Evolutionary conservation across 2,888 invertebrate species (phyloP).

Genomic region (Smittia aterrima): DNA sequence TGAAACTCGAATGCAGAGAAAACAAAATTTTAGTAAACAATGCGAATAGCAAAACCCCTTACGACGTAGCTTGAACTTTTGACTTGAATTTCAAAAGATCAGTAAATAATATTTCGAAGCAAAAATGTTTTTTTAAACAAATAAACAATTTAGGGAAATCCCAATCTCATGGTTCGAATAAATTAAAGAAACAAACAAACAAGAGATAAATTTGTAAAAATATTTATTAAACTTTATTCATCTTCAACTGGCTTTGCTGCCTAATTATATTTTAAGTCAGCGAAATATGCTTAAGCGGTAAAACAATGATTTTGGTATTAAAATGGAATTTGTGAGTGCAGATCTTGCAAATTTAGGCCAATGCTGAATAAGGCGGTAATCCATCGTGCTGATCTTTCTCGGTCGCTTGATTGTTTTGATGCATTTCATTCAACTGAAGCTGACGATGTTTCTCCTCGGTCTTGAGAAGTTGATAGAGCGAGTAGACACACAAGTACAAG

Average conservation of each 20-base stretch:
- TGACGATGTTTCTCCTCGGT: conserved; percentile 37
- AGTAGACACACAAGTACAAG: conserved; percentile 34
- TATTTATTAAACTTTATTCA: background rate
- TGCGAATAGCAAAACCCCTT: too few relatives aligned
- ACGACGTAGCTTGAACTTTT: too few relatives aligned
- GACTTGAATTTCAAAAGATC: too few relatives aligned
- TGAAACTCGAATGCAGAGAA: background rate
- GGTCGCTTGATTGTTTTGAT: conserved; percentile 27
- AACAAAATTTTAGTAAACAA: too few relatives aligned
- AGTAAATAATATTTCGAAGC: too few relatives aligned
- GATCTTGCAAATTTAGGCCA: conserved; percentile 2
- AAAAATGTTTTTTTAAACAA: too few relatives aligned
- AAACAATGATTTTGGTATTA: conserved; percentile 21
- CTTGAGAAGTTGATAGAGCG: conserved; percentile 34
- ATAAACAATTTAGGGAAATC: too few relatives aligned
- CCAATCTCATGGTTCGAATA: too few relatives aligned
- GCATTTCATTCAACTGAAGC: conserved; percentile 34
- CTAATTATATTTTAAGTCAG: background rate
- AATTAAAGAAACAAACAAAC: too few relatives aligned
- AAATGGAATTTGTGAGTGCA: background rate
- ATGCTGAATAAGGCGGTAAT: conserved; percentile 27
- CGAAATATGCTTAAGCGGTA: background rate
- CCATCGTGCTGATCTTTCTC: conserved; percentile 29
- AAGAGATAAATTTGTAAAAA: too few relatives aligned
- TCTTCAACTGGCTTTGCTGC: background rate